Base-by-base conservation (phyloP, 2,888 invertebrate species). In the Gonocerus acuteangulatus region DNA sequence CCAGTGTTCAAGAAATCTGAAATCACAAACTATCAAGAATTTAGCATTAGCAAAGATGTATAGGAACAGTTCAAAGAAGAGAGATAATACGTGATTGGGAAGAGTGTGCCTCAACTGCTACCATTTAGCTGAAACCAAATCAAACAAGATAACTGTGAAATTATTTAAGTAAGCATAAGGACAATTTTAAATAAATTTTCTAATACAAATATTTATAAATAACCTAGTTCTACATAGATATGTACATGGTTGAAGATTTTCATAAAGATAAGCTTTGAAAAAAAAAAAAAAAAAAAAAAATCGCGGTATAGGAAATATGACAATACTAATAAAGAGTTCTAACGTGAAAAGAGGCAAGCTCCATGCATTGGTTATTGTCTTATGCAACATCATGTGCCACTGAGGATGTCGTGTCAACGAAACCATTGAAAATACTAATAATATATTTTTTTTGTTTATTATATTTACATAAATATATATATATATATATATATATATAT, bases 311-410 rank as follows among this genome's bases (percentile, higher is more conserved):
- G 57, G 47, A 57, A 45, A 47, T 21, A 44, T 57, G 57, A 47
- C 47, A 57, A 45, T 57, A 18, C 47, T 45, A 57, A 57, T 27
- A 57, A 15, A 47, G 57, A 57, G 47, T 42, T 57, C 45, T 57
- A 47, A 57, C 45, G 45, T 57, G 47, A 47, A 57, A n/a, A 57
- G 45, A 57, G 57, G 57, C 57, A 57, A 57, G 57, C 57, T 57
- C 57, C 57, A 57, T 57, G 57, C 57, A 57, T 45, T 57, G 57
- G 57, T 57, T 32, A 57, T 57, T 47, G 57, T 57, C 57, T 42
- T 57, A 57, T 57, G 57, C 57, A 57, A 45, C 57, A 45, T 57
- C 57, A 57, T 57, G 57, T 57, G 57, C 57, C 57, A 57, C 57
- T 57, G 54, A 54, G 54, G 54, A 54, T 54, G 54, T 54, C 21